Evolutionary conservation across 2,888 invertebrate genomes (phyloP).

Genomic region (Microplitis deprimator): DNA sequence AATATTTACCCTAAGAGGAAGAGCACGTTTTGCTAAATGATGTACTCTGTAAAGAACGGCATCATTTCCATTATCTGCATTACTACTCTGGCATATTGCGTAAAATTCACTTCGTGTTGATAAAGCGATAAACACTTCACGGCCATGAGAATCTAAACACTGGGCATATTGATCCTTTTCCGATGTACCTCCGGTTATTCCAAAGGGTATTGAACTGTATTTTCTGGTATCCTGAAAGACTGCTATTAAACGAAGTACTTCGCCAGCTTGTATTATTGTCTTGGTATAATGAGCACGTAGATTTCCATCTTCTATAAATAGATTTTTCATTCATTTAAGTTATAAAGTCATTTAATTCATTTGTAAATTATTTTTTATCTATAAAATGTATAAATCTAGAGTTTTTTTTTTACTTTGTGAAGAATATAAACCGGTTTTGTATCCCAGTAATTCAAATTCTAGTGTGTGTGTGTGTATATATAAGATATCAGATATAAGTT

Average conservation of each 20-base stretch:
- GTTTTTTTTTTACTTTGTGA: not conserved
- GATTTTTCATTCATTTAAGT: constrained; percentile 7
- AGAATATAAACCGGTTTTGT: not conserved
- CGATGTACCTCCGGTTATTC: constrained; percentile 64
- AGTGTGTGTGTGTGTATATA: not conserved
- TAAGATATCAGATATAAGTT: not conserved
- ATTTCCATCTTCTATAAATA: constrained; percentile 65
- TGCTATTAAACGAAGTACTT: constrained; percentile 73
- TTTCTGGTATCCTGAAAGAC: constrained; percentile 73
- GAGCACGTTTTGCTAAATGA: constrained; percentile 71
- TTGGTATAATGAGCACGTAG: constrained; percentile 72
- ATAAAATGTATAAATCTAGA: not conserved
- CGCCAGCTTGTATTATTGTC: constrained; percentile 72
- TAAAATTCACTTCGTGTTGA: constrained; percentile 74
- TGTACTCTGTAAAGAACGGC: constrained; percentile 73
- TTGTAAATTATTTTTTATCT: not conserved
- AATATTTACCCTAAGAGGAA: constrained; percentile 70
- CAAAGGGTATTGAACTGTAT: constrained; percentile 67
- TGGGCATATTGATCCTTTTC: constrained; percentile 73
- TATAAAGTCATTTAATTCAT: not conserved
- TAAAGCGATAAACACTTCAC: constrained; percentile 73
- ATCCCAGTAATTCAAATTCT: not conserved
- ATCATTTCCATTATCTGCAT: constrained; percentile 67
- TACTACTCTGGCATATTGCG: constrained; percentile 71
- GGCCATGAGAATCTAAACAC: constrained; percentile 71